Base-by-base conservation (phyloP, 2,797 vertebrate genomes). In the Margarornis squamiger region DNA sequence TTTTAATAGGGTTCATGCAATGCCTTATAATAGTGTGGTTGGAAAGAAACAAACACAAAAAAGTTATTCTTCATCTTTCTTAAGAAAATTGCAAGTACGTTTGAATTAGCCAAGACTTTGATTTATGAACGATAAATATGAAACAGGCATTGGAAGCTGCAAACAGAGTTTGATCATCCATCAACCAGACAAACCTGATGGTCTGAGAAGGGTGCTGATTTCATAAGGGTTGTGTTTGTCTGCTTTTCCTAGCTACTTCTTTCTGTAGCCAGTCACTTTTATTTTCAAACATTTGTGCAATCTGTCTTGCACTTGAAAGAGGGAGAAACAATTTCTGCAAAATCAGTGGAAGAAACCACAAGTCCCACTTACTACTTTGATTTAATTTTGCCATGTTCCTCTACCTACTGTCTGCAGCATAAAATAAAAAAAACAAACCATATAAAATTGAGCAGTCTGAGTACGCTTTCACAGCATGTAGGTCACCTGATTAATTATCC, bases 391-490 rank as follows among this genome's bases (percentile, higher is more conserved):
- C 29, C 10, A 6, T 61, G 15, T 62, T 75, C 11, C 17, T 83
- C 75, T 75, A 29, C 16, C 41, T 84, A 13, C 26, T 55, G 17
- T 55, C n/a, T 80, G 30, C 13, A 72, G n/a, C 7, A 65, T 34
- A 70, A 92, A 83, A 68, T 20, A 41, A 75, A 75, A 94, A 65
- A 75, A 94, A 65, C 26, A 49, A 26, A 14, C 46, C 9, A 27
- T 49, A 57, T 77, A 27, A 68, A 72, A 32, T 11, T 52, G 46
- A 75, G 9, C 38, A 19, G 9, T 41, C 27, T 4, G 4, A 54
- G 30, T 71, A 49, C 0, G 4, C 15, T 84, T 7, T 77, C 0
- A 0, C 18, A 34, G 16, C 36, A 57, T 38, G 16, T 43, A 62
- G 49, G 46, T 55, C 49, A 72, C 20, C 46, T 2, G 3, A 59